These are phyloP conservation scores for Emmelina monodactyla DNA, from an alignment of 2,888 invertebrate genomes.

Conservation along the genomic window DNA sequence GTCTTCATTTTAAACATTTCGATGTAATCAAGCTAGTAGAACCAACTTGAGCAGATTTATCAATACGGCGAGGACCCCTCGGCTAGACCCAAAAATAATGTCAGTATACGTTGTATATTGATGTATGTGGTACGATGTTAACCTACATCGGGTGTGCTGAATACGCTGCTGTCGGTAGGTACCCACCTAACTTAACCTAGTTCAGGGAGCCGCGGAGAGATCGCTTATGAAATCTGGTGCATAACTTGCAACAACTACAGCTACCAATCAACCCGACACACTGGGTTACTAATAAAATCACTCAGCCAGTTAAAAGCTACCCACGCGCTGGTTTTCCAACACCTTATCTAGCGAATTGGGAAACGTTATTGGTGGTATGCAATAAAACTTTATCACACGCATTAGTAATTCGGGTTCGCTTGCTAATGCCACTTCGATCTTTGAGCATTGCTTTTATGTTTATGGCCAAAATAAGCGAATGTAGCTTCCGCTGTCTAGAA, in stretches of 20 bases:
- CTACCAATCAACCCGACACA: no score
- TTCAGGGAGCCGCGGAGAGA: constrained; percentile 63
- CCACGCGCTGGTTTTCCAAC: no score
- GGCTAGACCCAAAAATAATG: no score
- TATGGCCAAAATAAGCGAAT: no score
- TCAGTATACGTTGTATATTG: constrained; percentile 43
- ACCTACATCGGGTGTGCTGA: constrained; percentile 64
- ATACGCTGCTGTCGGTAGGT: constrained; percentile 57
- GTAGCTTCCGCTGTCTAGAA: no score
- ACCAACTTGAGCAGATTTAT: constrained; percentile 21
- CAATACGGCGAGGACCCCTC: constrained; percentile 32
- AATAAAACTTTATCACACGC: not conserved
- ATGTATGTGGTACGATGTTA: constrained; percentile 54
- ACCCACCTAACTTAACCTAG: constrained; percentile 66
- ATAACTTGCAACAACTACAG: no score
- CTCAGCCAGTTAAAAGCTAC: no score
- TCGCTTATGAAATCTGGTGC: constrained; percentile 65
- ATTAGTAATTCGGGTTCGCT: not conserved
- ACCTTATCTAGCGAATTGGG: not conserved
- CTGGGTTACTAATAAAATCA: no score
- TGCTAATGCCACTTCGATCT: not conserved
- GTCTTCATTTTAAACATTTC: constrained; percentile 8
- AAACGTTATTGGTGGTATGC: not conserved
- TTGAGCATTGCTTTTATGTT: not conserved
- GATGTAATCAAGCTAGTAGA: not conserved